Evolutionary conservation across 2,797 vertebrate genomes (phyloP).

Genomic region (Ibycter americanus): DNA sequence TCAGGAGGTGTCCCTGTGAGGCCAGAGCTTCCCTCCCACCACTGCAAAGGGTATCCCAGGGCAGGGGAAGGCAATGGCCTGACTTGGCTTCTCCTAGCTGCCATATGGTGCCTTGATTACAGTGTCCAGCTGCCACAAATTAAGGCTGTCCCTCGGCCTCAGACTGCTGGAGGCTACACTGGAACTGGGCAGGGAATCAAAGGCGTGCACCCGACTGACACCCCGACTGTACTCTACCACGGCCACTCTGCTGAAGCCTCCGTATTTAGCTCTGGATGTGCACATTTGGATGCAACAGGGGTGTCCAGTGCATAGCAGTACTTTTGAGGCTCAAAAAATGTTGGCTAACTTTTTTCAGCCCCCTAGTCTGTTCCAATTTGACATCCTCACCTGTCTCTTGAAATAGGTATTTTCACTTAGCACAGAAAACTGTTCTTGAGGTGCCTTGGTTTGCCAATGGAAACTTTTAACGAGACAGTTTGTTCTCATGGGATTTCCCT

Average conservation of each 20-base stretch:
- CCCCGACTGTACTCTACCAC: rapidly evolving
- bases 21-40: not conserved
- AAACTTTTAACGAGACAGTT: not conserved
- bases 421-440: not conserved
- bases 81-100: constrained; percentile 16
- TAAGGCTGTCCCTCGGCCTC: not conserved
- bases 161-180: constrained; percentile 10
- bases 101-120: constrained; percentile 1
- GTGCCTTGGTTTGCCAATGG: not conserved
- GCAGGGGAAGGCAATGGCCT: not conserved
- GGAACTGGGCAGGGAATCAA: constrained; percentile 33
- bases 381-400: not conserved
- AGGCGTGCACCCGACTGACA: rapidly evolving
- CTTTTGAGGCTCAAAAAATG: not conserved
- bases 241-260: not conserved
- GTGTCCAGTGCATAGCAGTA: not conserved
- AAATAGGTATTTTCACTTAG: not conserved
- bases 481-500: not conserved
- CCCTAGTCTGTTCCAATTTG: not conserved
- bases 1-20: not conserved
- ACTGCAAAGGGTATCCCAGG: constrained; percentile 11
- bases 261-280: not conserved
- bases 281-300: not conserved
- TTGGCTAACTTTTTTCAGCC: rapidly evolving
- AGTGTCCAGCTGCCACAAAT: constrained; percentile 49